Conservation (phyloP, 2,113 vertebrate genomes). For the Pachyramphus minor region DNA sequence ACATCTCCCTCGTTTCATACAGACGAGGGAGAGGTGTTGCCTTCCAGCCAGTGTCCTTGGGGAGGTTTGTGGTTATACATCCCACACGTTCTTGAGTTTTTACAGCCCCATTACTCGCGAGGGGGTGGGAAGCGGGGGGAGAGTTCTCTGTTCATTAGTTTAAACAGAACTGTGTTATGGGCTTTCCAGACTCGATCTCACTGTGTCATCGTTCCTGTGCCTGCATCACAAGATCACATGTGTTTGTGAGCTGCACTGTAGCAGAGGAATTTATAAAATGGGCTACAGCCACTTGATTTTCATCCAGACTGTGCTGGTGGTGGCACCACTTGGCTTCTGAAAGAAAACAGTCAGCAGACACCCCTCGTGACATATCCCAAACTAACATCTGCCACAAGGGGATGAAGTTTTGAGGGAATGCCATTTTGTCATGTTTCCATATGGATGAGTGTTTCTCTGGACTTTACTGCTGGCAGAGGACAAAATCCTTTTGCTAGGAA, state of each 20-base stretch:
- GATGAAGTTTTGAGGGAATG: neutral
- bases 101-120: neutral
- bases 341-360: neutral
- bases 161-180: neutral
- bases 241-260: neutral
- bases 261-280: neutral
- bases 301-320: neutral
- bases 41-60: neutral
- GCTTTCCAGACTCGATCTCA: neutral
- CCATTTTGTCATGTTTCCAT: neutral
- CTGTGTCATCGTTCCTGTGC: neutral
- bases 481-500: neutral
- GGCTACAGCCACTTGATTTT: neutral
- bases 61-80: neutral
- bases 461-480: neutral
- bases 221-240: neutral
- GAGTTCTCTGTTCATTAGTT: neutral
- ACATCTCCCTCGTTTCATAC: neutral
- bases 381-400: neutral
- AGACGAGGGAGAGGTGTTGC: neutral
- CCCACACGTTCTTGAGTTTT: neutral
- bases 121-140: accelerated
- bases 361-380: neutral
- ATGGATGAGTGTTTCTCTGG: neutral
- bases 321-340: neutral